Conservation (phyloP, 2,797 vertebrate genomes). For the Leuciscus waleckii region DNA sequence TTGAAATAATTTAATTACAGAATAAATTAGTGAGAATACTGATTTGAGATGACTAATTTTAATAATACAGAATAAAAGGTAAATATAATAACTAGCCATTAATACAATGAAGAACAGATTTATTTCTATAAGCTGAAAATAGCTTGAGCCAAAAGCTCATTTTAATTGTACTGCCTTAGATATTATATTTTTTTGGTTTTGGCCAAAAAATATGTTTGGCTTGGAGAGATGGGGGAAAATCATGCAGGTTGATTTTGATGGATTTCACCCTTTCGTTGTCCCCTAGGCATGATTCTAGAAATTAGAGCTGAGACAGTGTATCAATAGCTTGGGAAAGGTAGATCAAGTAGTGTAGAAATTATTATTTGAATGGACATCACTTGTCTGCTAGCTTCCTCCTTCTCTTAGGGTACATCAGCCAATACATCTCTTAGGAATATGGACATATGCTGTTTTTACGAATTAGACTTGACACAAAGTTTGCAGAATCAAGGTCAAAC, state of each 20-base stretch:
- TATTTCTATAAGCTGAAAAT: slow-evolving; percentile 39
- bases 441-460: slow-evolving; percentile 36
- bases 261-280: slow-evolving; percentile 1
- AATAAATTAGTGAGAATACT: slow-evolving; percentile 38
- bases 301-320: slow-evolving; percentile 2
- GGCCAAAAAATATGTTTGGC: neutral
- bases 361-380: slow-evolving; percentile 9
- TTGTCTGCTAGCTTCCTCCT: neutral
- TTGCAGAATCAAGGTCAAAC: slow-evolving; percentile 46
- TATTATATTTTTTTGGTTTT: neutral
- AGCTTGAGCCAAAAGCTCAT: neutral
- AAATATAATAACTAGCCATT: slow-evolving; percentile 55
- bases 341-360: neutral
- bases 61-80: neutral
- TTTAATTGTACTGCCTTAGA: neutral
- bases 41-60: no score
- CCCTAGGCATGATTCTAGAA: neutral
- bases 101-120: slow-evolving; percentile 49
- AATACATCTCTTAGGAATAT: slow-evolving; percentile 25
- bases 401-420: slow-evolving; percentile 1
- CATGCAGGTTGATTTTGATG: neutral
- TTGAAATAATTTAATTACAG: slow-evolving; percentile 38
- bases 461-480: slow-evolving; percentile 41
- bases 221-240: neutral
- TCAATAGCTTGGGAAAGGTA: slow-evolving; percentile 14